Evolutionary conservation across 2,797 vertebrate species (phyloP), one percentile per base, ranked within the genome.

Genomic region (Discoglossus pictus): DNA sequence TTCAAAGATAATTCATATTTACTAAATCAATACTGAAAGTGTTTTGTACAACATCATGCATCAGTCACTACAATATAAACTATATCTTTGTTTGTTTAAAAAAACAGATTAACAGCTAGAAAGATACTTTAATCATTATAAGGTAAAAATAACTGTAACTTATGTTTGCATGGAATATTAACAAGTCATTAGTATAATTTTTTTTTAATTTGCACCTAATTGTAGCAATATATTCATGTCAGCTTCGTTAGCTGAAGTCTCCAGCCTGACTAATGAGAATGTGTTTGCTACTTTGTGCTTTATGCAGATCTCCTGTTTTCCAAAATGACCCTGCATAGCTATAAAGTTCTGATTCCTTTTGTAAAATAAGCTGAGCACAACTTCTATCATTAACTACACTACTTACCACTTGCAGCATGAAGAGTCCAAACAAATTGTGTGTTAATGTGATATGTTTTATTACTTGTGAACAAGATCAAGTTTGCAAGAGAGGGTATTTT

Each of bases 101-200:
- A 12, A 50, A 23, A 12, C 15, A 59, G 20, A 43, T 42, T 59
- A 27, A 27, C 35, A 39, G 39, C 39, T 25, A 59, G 15, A 43
- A 59, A 43, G 13, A 56, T 10, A 7, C 16, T n/a, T 40, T 10
- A 24, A 43, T 59, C 23, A 43, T 15, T 27, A 15, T 38, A 21
- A 42, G 10, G 23, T 38, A 38, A 18, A 43, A 43, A 17, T 56
- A 59, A 59, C 55, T 59, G 13, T 59, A 56, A 42, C 43, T 59
- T 59, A 27, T 43, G 38, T 59, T 59, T 59, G 23, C 24, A 25
- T 42, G 38, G 27, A 43, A 43, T 43, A 15, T 39, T 43, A 59
- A 43, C 23, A 43, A 43, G 55, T 59, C 38, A 59, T 59, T 59
- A 43, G 23, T 25, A 21, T 27, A 43, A 59, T 24, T n/a, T n/a